These are phyloP conservation scores for Cantharis flavilabris DNA, from an alignment of 2,888 invertebrate genomes.

Conservation along the genomic window DNA sequence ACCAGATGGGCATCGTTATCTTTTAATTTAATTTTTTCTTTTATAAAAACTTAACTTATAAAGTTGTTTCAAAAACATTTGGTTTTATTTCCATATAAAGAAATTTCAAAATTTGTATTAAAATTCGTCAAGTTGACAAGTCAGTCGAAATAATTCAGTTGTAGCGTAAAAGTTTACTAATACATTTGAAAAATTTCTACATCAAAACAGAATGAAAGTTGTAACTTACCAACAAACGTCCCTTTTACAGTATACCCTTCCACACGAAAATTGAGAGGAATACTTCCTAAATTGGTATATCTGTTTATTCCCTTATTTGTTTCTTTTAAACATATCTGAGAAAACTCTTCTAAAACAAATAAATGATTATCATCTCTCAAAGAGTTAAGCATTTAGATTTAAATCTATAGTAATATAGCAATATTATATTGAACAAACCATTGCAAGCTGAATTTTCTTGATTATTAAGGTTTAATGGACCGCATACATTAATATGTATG, in stretches of 20 bases:
- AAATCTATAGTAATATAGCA: background rate
- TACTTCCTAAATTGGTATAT: slow-evolving; percentile 28
- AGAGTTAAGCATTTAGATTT: background rate
- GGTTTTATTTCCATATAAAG: too few species aligned
- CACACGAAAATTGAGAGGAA: slow-evolving; percentile 8
- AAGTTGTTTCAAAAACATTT: too few species aligned
- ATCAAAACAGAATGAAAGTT: too few species aligned
- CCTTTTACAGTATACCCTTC: slow-evolving; percentile 25
- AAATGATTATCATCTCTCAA: background rate
- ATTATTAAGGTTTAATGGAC: slow-evolving; percentile 22
- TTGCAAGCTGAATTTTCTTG: slow-evolving; percentile 28
- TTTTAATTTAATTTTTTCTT: too few species aligned
- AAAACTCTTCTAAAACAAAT: slow-evolving; percentile 34
- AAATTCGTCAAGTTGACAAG: too few species aligned
- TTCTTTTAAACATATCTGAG: slow-evolving; percentile 35
- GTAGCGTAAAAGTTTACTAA: too few species aligned
- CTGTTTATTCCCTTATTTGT: slow-evolving; percentile 17
- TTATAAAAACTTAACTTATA: too few species aligned
- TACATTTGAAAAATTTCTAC: too few species aligned
- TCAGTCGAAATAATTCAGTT: too few species aligned
- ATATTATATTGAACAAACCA: slow-evolving; percentile 7
- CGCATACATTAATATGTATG: slow-evolving; percentile 38
- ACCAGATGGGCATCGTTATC: too few species aligned
- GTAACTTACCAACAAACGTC: slow-evolving; percentile 15
- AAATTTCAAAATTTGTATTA: too few species aligned